A percentile compares a stretch with the other conserved stretches of the same genome.
Conservation (phyloP, 2,113 vertebrate species). For the Leptosomus discolor region DNA sequence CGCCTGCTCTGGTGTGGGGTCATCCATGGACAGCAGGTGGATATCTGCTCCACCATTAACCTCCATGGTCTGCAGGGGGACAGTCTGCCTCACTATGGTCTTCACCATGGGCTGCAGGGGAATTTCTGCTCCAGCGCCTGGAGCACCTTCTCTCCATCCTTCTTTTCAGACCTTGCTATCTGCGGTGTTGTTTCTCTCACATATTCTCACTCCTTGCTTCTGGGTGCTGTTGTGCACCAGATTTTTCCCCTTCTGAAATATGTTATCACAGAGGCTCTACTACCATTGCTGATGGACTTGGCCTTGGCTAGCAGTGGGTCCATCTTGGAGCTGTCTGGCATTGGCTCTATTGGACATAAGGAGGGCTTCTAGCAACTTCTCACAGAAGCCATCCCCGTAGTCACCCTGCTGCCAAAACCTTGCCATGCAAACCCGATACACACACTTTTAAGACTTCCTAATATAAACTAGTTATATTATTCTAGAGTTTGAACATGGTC, state of each 20-base stretch:
- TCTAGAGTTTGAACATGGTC: not conserved
- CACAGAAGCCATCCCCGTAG: not conserved
- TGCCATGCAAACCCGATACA: not conserved
- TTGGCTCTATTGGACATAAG: accelerated
- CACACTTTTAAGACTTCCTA: not conserved
- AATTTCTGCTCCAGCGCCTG: not conserved
- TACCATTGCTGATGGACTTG: accelerated
- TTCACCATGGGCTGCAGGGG: accelerated
- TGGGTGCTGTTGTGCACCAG: accelerated
- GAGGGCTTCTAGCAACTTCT: not conserved
- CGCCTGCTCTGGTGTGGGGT: accelerated
- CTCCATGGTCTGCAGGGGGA: accelerated
- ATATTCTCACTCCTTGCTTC: not conserved
- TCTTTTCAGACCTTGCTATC: not conserved
- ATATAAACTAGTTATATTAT: not conserved
- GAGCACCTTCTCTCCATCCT: not conserved
- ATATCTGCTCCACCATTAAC: accelerated
- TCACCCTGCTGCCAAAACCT: not conserved
- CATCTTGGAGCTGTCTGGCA: not conserved
- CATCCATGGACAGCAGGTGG: not conserved
- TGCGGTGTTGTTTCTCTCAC: not conserved
- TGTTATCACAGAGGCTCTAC: not conserved
- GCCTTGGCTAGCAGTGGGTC: accelerated
- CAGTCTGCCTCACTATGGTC: not conserved
- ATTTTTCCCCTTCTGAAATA: not conserved